These are phyloP conservation scores for Erpobdella octoculata DNA, from an alignment of 2,888 invertebrate genomes.

Conservation along the genomic window DNA sequence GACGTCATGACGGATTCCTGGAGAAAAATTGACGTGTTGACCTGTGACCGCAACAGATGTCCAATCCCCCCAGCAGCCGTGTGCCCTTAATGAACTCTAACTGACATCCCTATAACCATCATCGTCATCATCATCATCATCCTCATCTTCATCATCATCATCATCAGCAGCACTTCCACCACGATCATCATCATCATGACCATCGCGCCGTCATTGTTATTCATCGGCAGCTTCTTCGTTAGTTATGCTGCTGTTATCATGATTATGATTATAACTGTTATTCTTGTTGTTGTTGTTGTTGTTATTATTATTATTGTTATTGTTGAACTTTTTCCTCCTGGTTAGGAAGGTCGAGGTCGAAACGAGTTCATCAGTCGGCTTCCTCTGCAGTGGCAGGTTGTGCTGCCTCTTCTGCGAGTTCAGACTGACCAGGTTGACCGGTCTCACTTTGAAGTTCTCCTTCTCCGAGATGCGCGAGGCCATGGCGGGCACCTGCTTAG, in stretches of 20 bases:
- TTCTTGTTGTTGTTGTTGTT: not conserved
- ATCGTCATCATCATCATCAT: not conserved
- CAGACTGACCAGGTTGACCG: not conserved
- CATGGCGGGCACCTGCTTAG: not conserved
- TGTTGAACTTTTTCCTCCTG: constrained; percentile 8
- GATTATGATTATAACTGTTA: no score
- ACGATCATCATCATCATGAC: not conserved
- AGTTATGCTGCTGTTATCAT: not conserved
- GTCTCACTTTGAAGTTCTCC: not conserved
- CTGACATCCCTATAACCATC: not conserved
- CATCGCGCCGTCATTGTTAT: not conserved
- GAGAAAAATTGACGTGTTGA: no score
- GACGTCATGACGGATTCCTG: no score
- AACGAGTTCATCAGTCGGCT: not conserved
- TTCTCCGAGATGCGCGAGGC: not conserved
- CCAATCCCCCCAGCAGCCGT: no score
- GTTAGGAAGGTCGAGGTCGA: not conserved
- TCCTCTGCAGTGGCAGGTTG: not conserved
- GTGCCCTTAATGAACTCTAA: not conserved
- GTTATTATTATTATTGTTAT: not conserved
- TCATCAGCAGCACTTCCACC: not conserved
- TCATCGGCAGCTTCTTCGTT: not conserved
- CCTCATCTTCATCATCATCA: not conserved
- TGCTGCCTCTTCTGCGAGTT: constrained; percentile 4
- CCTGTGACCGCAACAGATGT: no score